Conservation (phyloP, 2,113 vertebrate species). For the Thamnaconus septentrionalis region DNA sequence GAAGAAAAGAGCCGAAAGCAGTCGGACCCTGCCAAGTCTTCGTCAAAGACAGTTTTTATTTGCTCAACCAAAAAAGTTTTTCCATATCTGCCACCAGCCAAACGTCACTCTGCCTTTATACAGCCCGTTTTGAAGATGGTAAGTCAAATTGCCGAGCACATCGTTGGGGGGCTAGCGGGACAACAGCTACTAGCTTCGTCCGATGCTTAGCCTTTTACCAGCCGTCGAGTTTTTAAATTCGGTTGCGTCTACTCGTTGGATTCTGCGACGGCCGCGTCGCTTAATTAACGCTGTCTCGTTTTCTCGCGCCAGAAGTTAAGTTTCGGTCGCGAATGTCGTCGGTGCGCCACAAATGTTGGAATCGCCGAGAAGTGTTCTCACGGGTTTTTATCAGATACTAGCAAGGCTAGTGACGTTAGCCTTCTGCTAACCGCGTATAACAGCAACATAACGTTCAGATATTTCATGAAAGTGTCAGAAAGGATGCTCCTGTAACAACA, state of each 20-base stretch:
- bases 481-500: no score
- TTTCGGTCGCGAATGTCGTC: background rate
- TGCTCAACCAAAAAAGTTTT: conserved; percentile 9
- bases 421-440: conserved; percentile 35
- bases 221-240: conserved; percentile 23
- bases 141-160: conserved; percentile 36
- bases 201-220: conserved; percentile 46
- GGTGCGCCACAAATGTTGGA: background rate
- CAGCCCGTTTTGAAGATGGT: conserved; percentile 65
- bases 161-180: conserved; percentile 32
- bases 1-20: conserved; percentile 55
- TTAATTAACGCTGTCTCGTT: background rate
- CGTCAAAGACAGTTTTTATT: conserved; percentile 5
- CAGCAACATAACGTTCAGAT: conserved; percentile 13
- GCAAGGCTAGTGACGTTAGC: conserved; percentile 14
- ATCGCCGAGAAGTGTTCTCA: background rate
- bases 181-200: conserved; percentile 48
- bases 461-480: background rate
- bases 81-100: conserved; percentile 18
- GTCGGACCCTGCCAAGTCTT: conserved; percentile 40
- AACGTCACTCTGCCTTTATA: conserved; percentile 3
- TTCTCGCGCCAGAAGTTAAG: background rate
- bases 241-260: conserved; percentile 17
- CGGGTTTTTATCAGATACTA: background rate
- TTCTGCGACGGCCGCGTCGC: background rate